phyloP scores from a whole-genome alignment of 2,797 vertebrate species.

The Anomalospiza imberbis region DNA sequence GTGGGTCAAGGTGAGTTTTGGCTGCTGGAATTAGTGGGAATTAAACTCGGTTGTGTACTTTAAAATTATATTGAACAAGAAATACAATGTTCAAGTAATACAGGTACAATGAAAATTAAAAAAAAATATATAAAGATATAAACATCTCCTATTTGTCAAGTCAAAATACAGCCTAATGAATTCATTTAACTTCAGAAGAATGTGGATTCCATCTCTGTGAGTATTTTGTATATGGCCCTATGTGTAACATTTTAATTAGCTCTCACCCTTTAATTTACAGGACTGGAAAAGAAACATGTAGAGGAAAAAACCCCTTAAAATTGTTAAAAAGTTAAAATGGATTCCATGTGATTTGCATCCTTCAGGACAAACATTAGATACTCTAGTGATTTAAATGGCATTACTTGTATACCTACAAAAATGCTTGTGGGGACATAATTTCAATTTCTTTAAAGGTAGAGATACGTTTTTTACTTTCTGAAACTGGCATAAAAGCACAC shows the following conservation, averaged over 20 bases:
- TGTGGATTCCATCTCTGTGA: background rate
- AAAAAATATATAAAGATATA: background rate
- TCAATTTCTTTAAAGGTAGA: background rate
- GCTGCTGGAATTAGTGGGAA: background rate
- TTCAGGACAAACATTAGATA: background rate
- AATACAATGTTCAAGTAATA: background rate
- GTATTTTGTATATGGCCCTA: background rate
- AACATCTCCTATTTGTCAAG: background rate
- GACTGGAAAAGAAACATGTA: background rate
- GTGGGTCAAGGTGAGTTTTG: background rate
- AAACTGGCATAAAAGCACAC: background rate
- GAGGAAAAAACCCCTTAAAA: rapidly evolving
- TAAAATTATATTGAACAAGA: background rate
- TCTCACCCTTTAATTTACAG: background rate
- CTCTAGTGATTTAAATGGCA: background rate
- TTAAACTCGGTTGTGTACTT: background rate
- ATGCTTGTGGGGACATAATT: background rate
- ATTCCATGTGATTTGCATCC: background rate
- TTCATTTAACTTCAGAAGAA: background rate
- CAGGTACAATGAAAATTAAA: background rate
- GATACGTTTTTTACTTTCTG: background rate
- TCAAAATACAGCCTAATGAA: background rate
- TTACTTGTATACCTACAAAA: background rate
- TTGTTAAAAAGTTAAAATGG: background rate
- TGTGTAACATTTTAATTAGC: background rate